Evolutionary conservation across 1,140 invertebrate species (phyloP).

Genomic region (Drosophila baimaii): DNA sequence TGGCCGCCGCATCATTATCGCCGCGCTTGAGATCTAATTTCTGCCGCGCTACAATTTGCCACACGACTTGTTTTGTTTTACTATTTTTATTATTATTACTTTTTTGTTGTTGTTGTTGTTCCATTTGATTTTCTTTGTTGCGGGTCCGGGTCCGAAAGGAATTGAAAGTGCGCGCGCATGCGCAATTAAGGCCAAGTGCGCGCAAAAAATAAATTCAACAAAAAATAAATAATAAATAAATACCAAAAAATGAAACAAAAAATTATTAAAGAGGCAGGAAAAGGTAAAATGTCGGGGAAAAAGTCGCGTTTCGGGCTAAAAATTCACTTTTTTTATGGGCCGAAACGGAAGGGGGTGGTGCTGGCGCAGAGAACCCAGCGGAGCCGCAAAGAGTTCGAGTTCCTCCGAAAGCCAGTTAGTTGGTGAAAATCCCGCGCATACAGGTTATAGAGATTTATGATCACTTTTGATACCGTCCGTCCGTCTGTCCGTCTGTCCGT

Average conservation of each 20-base stretch:
- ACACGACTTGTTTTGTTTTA: constrained; percentile 52
- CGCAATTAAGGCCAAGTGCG: constrained; percentile 81
- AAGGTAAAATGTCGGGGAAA: constrained; percentile 39
- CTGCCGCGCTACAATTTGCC: constrained; percentile 57
- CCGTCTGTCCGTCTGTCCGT: constrained; percentile 18
- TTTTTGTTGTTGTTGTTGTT: constrained; percentile 5
- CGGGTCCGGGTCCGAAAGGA: constrained; percentile 56
- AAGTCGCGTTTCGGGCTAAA: constrained; percentile 29
- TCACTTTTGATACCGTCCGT: constrained; percentile 67
- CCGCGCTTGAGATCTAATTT: constrained; percentile 62
- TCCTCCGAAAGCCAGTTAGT: constrained; percentile 36
- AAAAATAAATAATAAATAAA: constrained; percentile 39
- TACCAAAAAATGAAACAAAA: constrained; percentile 28
- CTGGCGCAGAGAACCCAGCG: constrained; percentile 17
- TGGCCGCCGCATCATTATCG: constrained; percentile 61
- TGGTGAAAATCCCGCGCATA: constrained; percentile 72
- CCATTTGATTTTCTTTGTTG: constrained; percentile 39
- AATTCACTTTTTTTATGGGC: constrained; percentile 68
- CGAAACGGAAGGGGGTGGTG: background rate
- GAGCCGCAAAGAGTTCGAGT: constrained; percentile 9
- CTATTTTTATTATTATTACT: constrained; percentile 14
- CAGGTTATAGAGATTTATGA: constrained; percentile 78
- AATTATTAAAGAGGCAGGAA: constrained; percentile 34
- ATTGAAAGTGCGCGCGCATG: constrained; percentile 76
- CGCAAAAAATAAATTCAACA: constrained; percentile 43